Conservation (phyloP, 2,113 vertebrate genomes). For the Crotalus tigris region DNA sequence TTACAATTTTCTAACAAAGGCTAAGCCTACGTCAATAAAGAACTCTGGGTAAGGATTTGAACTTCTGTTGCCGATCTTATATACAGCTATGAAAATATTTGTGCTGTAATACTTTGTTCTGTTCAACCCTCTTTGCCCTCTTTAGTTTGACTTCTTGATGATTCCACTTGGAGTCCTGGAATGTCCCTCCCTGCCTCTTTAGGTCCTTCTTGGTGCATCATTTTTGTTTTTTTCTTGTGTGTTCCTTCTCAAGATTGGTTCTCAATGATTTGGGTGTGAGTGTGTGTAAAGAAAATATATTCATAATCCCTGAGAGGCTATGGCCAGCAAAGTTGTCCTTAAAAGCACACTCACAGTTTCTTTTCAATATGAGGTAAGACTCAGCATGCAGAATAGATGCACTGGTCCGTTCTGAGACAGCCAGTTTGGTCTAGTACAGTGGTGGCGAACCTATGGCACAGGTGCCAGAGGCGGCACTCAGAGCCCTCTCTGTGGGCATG, state of each 20-base stretch:
- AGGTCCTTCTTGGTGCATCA: neutral
- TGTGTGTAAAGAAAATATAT: no score
- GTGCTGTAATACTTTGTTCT: neutral
- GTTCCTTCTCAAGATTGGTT: neutral
- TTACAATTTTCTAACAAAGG: neutral
- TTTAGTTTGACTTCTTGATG: constrained; percentile 10
- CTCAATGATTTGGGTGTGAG: neutral
- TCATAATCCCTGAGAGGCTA: neutral
- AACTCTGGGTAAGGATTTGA: neutral
- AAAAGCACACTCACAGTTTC: constrained; percentile 7
- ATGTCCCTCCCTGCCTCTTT: neutral
- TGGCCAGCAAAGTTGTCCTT: neutral
- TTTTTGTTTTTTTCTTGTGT: neutral
- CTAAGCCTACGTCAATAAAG: neutral
- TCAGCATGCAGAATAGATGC: neutral
- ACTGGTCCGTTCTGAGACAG: no score
- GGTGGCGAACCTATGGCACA: no score
- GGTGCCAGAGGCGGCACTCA: no score
- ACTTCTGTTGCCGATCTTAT: no score
- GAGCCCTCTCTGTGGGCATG: no score
- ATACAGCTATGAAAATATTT: neutral
- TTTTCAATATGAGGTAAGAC: neutral
- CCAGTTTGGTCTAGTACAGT: no score
- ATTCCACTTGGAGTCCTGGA: neutral
- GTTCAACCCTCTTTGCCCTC: neutral